A percentile compares a stretch with the other conserved stretches of the same genome.
Evolutionary conservation across 1,140 invertebrate species (phyloP).

Genomic region (Plutomurus gul): DNA sequence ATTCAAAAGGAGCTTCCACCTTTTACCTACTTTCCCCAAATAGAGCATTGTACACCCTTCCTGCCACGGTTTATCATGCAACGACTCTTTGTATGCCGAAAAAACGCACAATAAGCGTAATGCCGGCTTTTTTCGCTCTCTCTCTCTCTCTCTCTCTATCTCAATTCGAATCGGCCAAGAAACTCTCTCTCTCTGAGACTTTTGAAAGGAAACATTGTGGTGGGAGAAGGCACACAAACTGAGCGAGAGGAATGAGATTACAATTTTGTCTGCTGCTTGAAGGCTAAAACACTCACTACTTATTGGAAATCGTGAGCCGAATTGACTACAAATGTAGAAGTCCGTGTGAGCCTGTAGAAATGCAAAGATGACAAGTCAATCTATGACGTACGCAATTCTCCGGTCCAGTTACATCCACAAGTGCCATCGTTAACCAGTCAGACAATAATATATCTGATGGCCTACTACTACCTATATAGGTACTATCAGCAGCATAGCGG

Average conservation of each 20-base stretch:
- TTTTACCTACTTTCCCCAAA: too few relatives aligned
- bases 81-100: not conserved
- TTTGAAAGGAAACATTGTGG: not conserved
- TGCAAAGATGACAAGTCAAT: not conserved
- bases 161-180: not conserved
- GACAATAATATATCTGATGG: not conserved
- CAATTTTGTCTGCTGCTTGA: not conserved
- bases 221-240: too few relatives aligned
- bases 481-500: too few relatives aligned
- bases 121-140: not conserved
- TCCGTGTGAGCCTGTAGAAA: not conserved
- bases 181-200: not conserved
- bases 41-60: too few relatives aligned
- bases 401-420: conserved; percentile 11
- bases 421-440: conserved; percentile 3
- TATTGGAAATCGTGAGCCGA: conserved; percentile 13
- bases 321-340: not conserved
- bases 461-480: not conserved
- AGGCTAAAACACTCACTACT: conserved; percentile 16
- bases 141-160: not conserved
- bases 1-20: too few relatives aligned
- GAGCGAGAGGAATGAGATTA: too few relatives aligned
- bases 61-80: not conserved
- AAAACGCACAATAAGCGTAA: not conserved
- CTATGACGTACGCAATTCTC: not conserved